Evolutionary conservation across 2,797 vertebrate genomes (phyloP).

Genomic region (Cetoscarus ocellatus): DNA sequence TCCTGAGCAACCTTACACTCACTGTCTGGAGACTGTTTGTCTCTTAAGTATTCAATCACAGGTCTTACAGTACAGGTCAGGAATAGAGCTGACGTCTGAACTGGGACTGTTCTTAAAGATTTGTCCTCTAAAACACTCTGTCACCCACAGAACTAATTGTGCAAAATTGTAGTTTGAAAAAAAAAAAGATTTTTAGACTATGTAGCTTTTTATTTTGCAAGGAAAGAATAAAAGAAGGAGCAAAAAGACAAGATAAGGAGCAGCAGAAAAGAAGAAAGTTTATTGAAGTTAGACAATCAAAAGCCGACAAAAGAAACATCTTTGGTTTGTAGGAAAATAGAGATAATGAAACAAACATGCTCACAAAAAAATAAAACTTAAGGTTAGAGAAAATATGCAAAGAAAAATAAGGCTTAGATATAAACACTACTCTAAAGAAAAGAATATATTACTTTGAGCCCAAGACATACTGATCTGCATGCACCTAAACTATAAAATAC

Average conservation of each 20-base stretch:
- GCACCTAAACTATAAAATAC: constrained; percentile 29
- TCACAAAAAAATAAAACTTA: constrained; percentile 7
- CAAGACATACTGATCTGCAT: constrained; percentile 24
- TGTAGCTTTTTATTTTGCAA: not conserved
- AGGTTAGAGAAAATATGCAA: constrained; percentile 21
- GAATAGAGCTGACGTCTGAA: too few relatives aligned
- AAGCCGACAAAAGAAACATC: constrained; percentile 22
- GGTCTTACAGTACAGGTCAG: too few relatives aligned
- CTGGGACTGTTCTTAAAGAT: too few relatives aligned
- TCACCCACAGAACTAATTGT: too few relatives aligned
- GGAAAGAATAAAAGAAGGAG: constrained; percentile 15
- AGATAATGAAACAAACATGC: constrained; percentile 10
- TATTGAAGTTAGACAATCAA: constrained; percentile 61
- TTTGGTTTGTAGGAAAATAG: constrained; percentile 54
- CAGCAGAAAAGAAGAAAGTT: constrained; percentile 56
- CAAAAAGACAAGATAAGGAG: constrained; percentile 36
- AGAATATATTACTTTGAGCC: too few relatives aligned
- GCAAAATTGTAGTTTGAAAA: too few relatives aligned
- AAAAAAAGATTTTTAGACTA: too few relatives aligned
- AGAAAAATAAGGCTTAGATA: constrained; percentile 27
- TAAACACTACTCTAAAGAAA: too few relatives aligned
- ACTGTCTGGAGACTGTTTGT: too few relatives aligned
- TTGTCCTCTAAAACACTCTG: too few relatives aligned
- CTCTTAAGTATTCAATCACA: too few relatives aligned
- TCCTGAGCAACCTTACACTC: too few relatives aligned